Evolutionary conservation across 2,113 vertebrate genomes (phyloP), one percentile per base, ranked within the genome.

Genomic region (Apodemus speciosus): DNA sequence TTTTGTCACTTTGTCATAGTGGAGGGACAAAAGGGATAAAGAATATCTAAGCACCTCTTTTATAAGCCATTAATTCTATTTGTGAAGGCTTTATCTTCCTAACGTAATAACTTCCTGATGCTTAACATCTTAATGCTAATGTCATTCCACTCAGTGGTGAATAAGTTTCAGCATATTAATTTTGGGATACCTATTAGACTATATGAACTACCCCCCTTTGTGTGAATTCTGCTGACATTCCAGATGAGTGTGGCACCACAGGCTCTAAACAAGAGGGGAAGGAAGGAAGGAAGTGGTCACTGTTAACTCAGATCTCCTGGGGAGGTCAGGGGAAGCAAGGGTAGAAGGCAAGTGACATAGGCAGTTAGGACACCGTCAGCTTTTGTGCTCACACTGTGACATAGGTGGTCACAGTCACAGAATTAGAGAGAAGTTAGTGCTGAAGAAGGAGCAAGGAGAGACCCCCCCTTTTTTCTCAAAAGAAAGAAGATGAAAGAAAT

Each of bases 181-280:
- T 85, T 92, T 66, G 25, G 35, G n/a, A 32, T 27, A 30, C 7
- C 18, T 6, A 51, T 40, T 13, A 85, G n/a, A 85, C 6, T 16
- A 84, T 32, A 75, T 6, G 2, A 66, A 21, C 30, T 62, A 7
- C 15, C 32, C 14, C 30, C 3, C 51, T 92, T 72, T 72, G 43
- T 35, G 15, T 91, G 89, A 72, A 76, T 88, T 73, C 16, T 38
- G 27, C 49, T 93, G 53, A 58, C 35, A 88, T 93, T 58, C 79
- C 40, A 89, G 53, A 49, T 97, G 6, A 90, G 20, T 72, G 38
- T 92, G 30, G 49, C 40, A 90, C 69, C 83, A 92, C 46, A 95
- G 58, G 95, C 35, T 60, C n/a, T 95, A 97, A 95, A 20, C 53
- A 90, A 87, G 85, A 90, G 62, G 27, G 60, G 60, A 64, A n/a